Evolutionary conservation across 2,888 invertebrate species (phyloP), one percentile per base, ranked within the genome.

Genomic region (Drosophila conformis): DNA sequence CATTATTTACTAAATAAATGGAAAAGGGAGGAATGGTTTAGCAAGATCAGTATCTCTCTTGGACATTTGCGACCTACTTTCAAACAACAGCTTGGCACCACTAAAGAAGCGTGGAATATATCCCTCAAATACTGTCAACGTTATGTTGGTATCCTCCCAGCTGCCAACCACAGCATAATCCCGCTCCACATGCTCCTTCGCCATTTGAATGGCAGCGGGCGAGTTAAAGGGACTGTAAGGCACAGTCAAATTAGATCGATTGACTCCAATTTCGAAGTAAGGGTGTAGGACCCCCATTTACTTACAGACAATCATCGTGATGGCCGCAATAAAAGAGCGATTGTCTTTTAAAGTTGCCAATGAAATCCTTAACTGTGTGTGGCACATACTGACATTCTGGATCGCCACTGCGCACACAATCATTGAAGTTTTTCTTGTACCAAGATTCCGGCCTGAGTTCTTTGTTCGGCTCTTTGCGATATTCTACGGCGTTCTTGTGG

Each of bases 291-390:
- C n/a, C 53, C 21, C 4, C n/a, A 11, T 21, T 18, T 31, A 91
- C 96, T 94, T 92, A 97, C 97, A 96, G 95, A 95, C 97, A 97
- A 81, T 96, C 95, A 51, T 95, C 95, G 77, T 96, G 96, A 91
- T 98, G 97, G 4, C 98, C 98, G 91, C 98, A 98, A 93, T 97
- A 98, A 94, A 98, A 97, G 85, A 97, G 95, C 1, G 97, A 96
- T 90, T 97, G 97, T 31, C 97, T 93, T 61, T 97, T 94, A 89
- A 96, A 97, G 93, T 97, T 97, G 0, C 96, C 96, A 73, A 96
- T 95, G 1, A 95, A 95, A 91, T 97, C 97, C 49, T 66, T 82
- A 4, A 90, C 62, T 1, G 89, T 73, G 29, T 83, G 84, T 1
- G 96, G 95, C 48, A 96, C 92, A 93, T 97, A 97, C 76, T 95